Percentiles rank a stretch among this genome's conserved stretches.
These are phyloP conservation scores for Drosophila neocordata DNA, from an alignment of 1,140 invertebrate species.

Conservation along the genomic window DNA sequence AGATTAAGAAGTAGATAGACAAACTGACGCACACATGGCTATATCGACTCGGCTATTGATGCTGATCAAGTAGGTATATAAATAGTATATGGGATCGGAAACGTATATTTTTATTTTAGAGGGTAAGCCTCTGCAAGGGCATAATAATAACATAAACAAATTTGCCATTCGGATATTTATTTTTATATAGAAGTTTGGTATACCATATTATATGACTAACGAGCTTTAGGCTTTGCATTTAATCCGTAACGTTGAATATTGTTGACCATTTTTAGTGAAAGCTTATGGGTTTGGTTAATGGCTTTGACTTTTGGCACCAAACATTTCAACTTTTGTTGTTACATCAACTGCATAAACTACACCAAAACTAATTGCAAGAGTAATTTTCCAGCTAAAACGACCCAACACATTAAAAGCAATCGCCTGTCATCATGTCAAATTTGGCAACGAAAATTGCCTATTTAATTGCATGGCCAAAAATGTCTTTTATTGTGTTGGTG, in stretches of 20 bases:
- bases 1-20: too few relatives aligned
- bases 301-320: neutral
- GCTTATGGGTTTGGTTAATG: neutral
- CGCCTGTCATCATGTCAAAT: conserved; percentile 50
- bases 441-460: conserved; percentile 43
- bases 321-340: neutral
- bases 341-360: conserved; percentile 5
- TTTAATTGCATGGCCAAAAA: conserved; percentile 37
- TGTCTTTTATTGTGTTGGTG: conserved; percentile 25
- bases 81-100: too few relatives aligned
- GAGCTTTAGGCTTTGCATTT: neutral
- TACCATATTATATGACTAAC: neutral
- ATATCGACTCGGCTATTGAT: too few relatives aligned
- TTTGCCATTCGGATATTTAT: too few relatives aligned
- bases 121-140: too few relatives aligned
- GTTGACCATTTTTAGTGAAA: neutral
- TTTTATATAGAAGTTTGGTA: neutral
- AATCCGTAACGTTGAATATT: neutral
- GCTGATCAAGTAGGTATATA: too few relatives aligned
- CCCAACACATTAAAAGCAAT: conserved; percentile 39
- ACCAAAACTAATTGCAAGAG: conserved; percentile 40
- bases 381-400: conserved; percentile 26
- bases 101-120: too few relatives aligned
- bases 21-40: too few relatives aligned
- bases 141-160: too few relatives aligned